Percentiles rank a stretch among this genome's conserved stretches.
These are phyloP conservation scores for Brenthis hecate DNA, from an alignment of 2,888 invertebrate species.

Conservation along the genomic window DNA sequence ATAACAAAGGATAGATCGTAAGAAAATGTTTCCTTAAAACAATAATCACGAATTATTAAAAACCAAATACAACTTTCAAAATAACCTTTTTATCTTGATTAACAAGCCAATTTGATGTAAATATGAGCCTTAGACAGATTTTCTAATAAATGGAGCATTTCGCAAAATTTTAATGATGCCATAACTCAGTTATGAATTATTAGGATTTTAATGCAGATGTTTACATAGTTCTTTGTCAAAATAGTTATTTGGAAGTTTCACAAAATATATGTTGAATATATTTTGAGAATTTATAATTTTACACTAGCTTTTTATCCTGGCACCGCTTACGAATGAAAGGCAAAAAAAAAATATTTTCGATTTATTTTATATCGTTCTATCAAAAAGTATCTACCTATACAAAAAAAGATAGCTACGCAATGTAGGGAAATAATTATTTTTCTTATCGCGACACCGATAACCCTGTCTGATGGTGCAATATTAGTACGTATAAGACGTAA, in stretches of 20 bases:
- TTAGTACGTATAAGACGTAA: neutral
- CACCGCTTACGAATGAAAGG: too few relatives aligned
- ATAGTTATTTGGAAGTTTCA: neutral
- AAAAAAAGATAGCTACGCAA: neutral
- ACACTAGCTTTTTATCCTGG: too few relatives aligned
- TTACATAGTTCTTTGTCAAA: neutral
- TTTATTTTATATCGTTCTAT: too few relatives aligned
- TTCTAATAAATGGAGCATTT: neutral
- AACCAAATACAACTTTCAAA: too few relatives aligned
- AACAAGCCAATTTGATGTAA: neutral
- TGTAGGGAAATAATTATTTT: slow-evolving; percentile 7
- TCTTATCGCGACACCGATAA: slow-evolving; percentile 10
- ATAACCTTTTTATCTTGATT: too few relatives aligned
- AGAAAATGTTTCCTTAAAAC: too few relatives aligned
- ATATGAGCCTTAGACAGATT: neutral
- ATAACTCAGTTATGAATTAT: slow-evolving; percentile 14
- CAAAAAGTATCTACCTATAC: too few relatives aligned
- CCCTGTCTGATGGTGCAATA: slow-evolving; percentile 19
- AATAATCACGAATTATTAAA: too few relatives aligned
- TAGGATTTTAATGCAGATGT: slow-evolving; percentile 2
- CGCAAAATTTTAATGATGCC: slow-evolving; percentile 4
- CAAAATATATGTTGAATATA: too few relatives aligned
- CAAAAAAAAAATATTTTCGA: too few relatives aligned
- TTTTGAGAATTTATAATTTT: too few relatives aligned
- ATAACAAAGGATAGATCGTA: too few relatives aligned